Base-by-base conservation (phyloP, 2,113 vertebrate genomes). In the Lagenorhynchus albirostris region DNA sequence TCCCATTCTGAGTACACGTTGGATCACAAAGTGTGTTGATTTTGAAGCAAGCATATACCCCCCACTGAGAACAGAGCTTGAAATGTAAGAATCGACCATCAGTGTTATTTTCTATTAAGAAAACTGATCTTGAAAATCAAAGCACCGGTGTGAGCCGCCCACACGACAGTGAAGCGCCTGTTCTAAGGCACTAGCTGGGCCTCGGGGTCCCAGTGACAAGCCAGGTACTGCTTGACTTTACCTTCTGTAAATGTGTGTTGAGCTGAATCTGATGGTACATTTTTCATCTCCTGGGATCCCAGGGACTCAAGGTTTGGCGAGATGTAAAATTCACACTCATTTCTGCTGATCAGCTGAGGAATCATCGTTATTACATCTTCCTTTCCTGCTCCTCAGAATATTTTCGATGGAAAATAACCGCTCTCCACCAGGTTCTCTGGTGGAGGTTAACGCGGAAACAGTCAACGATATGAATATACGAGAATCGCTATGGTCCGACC, bases 141-240 rank as follows among this genome's bases (percentile, higher is more conserved):
- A 93, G 31, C 23, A 6, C 26, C 47, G 6, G 53, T 5, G 21
- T 6, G 53, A 38, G 8, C 23, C 14, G 9, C 1, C n/a, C 55
- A 5, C 1, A 1, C 74, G 6, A 8, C 29, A 14, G 3, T 0
- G 1, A 6, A 33, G 76, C 7, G 50, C 1, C 11, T n/a, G 31
- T 50, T 33, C 47, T n/a, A 2, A n/a, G 76, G 3, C 31, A 23
- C 76, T 14, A 21, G 8, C 23, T 26, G 21, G 50, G 76, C 50
- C 47, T 71, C 70, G 14, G 20, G 41, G 33, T 15, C n/a, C 9
- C 26, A 7, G 11, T 3, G 8, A 20, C 25, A 14, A 41, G 20
- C n/a, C 3, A 53, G 53, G 53, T 53, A 17, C 63, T 38, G 55
- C 50, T 11, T 25, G 50, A 58, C 13, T 2, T 6, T 68, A 50